Percentiles rank a stretch among this genome's conserved stretches.
Evolutionary conservation across 2,113 vertebrate genomes (phyloP).

Genomic region (Halcyon malimbica): DNA sequence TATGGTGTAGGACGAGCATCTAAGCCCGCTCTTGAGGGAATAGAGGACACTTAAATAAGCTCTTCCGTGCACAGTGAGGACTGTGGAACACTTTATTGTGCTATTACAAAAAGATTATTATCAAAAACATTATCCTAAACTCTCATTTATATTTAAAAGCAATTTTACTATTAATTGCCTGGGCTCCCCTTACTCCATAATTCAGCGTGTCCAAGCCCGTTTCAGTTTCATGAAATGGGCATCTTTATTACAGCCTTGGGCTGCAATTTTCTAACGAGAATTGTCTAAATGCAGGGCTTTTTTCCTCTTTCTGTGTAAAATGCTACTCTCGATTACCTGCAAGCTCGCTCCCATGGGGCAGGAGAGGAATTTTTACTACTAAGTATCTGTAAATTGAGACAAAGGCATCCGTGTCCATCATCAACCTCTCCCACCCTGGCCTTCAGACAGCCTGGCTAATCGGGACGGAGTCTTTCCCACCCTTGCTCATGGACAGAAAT

Average conservation of each 20-base stretch:
- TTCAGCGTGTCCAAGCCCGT: slow-evolving; percentile 43
- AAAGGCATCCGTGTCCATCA: not conserved
- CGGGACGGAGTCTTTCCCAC: not conserved
- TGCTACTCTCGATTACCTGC: slow-evolving; percentile 20
- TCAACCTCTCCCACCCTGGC: not conserved
- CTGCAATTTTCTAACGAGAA: slow-evolving; percentile 52
- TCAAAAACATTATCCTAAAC: slow-evolving; percentile 61
- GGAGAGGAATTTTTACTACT: slow-evolving; percentile 21
- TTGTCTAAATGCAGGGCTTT: slow-evolving; percentile 33
- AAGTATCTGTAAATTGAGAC: slow-evolving; percentile 17
- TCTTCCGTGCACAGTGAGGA: not conserved
- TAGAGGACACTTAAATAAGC: slow-evolving; percentile 42
- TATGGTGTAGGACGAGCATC: not conserved
- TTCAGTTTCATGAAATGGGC: slow-evolving; percentile 64
- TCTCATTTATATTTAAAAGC: slow-evolving; percentile 71
- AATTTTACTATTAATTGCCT: slow-evolving; percentile 68
- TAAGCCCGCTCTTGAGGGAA: slow-evolving; percentile 19
- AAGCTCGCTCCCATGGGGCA: not conserved
- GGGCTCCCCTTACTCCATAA: slow-evolving; percentile 59
- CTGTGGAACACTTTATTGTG: not conserved
- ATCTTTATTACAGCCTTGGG: slow-evolving; percentile 70
- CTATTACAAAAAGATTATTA: slow-evolving; percentile 51
- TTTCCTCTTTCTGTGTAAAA: slow-evolving; percentile 31
- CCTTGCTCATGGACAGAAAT: not conserved
- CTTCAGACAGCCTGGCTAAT: not conserved